Evolutionary conservation across 2,888 invertebrate species (phyloP), one percentile per base, ranked within the genome.

Genomic region (Parnassius orleans): DNA sequence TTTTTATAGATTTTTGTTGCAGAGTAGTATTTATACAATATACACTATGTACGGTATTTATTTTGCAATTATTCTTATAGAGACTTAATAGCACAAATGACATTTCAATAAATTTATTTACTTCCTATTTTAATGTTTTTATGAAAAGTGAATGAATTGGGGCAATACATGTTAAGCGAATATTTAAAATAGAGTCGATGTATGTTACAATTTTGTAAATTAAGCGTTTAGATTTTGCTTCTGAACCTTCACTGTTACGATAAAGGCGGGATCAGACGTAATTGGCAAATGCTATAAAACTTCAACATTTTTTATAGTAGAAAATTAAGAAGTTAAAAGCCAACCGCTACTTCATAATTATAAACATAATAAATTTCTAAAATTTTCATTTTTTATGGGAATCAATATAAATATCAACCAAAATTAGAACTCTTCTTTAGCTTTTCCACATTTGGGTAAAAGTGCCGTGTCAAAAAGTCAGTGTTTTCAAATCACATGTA

Each of bases 71-170:
- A 76, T 80, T 79, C 80, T 72, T 75, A 68, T 71, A 84, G 82
- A 80, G 73, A 65, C 79, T 80, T 78, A 77, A 77, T 80, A 85
- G 90, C 90, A 90, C 90, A 89, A 90, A 89, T 88, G 86, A 89
- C 87, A 84, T 79, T 72, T 70, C 72, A 71, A 66, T 76, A 75
- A 79, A 82, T 79, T 86, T 85, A 86, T 86, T 85, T 85, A 83
- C 76, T 79, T 69, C 72, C 77, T 78, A 77, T 68, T 78, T 33
- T 68, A 78, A 74, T 81, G 82, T 85, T 84, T 86, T 86, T 86
- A 84, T 83, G 70, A 71, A 72, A 75, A 72, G 68, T 52, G 60
- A 76, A 72, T 75, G 69, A 67, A 72, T 74, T 72, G 81, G 76
- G 83, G 83, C 84, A 84, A 84, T 83, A 82, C 74, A 73, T 73